These are phyloP conservation scores for Montipora efflorescens DNA, from an alignment of 64 coral and sea anemone species.

Conservation along the genomic window DNA sequence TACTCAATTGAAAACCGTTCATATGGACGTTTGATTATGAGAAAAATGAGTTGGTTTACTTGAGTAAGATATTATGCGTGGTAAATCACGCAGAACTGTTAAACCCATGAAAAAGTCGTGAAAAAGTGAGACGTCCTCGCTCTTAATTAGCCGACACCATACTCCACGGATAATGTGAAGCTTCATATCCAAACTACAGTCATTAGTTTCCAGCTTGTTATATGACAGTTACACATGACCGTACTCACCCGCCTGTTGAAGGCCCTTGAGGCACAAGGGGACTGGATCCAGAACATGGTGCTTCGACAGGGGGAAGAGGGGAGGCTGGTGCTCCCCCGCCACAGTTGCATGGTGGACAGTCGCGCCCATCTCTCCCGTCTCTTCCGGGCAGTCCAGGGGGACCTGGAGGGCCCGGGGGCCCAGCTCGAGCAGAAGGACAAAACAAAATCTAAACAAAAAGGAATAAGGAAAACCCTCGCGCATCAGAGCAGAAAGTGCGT, in stretches of 20 bases:
- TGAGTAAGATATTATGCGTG: too few species aligned
- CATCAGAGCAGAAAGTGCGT: not conserved
- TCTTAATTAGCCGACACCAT: too few species aligned
- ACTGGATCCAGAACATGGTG: slow-evolving; percentile 8
- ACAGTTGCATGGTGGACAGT: slow-evolving; percentile 74
- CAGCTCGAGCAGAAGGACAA: slow-evolving; percentile 60
- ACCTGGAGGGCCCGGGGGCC: slow-evolving; percentile 52
- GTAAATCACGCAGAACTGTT: too few species aligned
- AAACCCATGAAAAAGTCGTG: too few species aligned
- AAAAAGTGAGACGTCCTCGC: too few species aligned
- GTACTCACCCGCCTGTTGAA: slow-evolving; percentile 23
- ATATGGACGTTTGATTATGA: too few species aligned
- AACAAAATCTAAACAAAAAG: slow-evolving; percentile 15
- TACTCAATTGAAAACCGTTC: too few species aligned
- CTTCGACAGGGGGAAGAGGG: not conserved
- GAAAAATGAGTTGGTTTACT: too few species aligned
- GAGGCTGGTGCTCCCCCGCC: not conserved
- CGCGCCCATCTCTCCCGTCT: slow-evolving; percentile 74
- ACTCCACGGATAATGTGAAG: too few species aligned
- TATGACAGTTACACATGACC: not conserved
- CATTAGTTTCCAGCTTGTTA: not conserved
- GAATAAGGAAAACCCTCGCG: not conserved
- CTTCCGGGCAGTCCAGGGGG: slow-evolving; percentile 58
- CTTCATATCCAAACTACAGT: too few species aligned
- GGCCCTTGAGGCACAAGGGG: slow-evolving; percentile 51